Percentiles rank a stretch among this genome's conserved stretches.
Evolutionary conservation across 2,888 invertebrate species (phyloP).

Genomic region (Anagyrus pseudococci): DNA sequence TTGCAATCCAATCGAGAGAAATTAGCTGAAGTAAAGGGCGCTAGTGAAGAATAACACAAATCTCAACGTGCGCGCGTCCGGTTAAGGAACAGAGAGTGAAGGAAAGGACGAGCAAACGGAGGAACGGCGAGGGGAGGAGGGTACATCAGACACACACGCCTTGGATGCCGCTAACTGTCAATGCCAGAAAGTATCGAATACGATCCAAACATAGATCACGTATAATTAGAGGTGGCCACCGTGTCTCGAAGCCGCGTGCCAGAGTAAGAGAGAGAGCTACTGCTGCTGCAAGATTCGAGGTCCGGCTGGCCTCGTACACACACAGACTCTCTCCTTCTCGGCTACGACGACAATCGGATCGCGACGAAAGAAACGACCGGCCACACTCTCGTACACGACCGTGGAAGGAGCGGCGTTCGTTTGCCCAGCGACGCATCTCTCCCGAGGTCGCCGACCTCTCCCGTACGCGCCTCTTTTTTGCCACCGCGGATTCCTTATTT

Average conservation of each 20-base stretch:
- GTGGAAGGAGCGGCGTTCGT: neutral
- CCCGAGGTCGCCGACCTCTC: constrained; percentile 38
- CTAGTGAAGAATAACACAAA: too few species aligned
- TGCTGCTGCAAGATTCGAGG: constrained; percentile 43
- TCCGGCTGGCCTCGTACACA: constrained; percentile 32
- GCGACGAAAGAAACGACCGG: constrained; percentile 14
- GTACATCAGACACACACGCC: neutral
- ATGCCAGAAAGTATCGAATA: constrained; percentile 55
- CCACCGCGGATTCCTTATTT: constrained; percentile 26
- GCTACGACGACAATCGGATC: constrained; percentile 46
- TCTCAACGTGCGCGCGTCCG: too few species aligned
- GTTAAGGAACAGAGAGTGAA: too few species aligned
- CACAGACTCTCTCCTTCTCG: constrained; percentile 30
- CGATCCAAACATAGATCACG: constrained; percentile 54
- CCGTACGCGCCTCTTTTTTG: neutral
- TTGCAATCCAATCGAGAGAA: too few species aligned
- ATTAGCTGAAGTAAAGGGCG: too few species aligned
- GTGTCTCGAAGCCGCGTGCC: constrained; percentile 31
- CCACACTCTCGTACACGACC: too few species aligned
- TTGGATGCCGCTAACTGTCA: constrained; percentile 47
- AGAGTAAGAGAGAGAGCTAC: too few species aligned
- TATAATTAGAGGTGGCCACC: constrained; percentile 61
- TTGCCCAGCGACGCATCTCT: constrained; percentile 1
- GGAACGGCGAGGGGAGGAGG: too few species aligned
- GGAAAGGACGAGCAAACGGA: too few species aligned